These are phyloP conservation scores for Pseudonaja textilis DNA, from an alignment of 2,113 vertebrate genomes.

Conservation along the genomic window DNA sequence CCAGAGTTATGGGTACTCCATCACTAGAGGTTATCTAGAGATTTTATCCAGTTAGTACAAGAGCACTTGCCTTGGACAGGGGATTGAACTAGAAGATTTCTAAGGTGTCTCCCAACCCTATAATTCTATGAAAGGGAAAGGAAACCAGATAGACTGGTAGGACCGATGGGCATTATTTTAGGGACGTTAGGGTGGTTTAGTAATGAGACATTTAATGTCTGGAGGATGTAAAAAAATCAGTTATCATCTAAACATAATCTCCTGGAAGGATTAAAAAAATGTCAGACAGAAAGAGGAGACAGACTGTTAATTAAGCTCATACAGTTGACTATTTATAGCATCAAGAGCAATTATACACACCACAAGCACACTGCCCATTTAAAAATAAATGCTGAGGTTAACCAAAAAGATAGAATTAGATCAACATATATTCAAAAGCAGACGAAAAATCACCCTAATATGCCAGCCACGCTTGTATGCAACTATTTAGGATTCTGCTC, in stretches of 20 bases:
- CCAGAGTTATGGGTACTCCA: neutral
- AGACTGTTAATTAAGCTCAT: slow-evolving; percentile 24
- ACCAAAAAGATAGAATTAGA: slow-evolving; percentile 43
- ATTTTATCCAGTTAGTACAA: neutral
- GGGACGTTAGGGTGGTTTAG: neutral
- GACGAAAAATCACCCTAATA: slow-evolving; percentile 1
- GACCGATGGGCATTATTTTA: neutral
- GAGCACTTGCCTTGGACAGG: neutral
- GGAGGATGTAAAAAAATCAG: neutral
- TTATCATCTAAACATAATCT: neutral
- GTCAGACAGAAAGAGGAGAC: slow-evolving; percentile 36
- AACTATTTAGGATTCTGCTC: neutral
- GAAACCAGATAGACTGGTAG: neutral
- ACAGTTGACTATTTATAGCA: slow-evolving; percentile 47
- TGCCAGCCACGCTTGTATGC: neutral
- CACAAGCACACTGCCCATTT: slow-evolving; percentile 19
- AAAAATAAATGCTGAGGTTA: slow-evolving; percentile 50
- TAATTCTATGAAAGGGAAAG: neutral
- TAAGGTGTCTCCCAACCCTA: neutral
- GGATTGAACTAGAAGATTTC: neutral
- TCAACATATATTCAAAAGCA: slow-evolving; percentile 9
- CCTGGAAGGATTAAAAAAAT: neutral
- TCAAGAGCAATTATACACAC: slow-evolving; percentile 18
- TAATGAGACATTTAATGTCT: neutral
- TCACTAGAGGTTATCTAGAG: neutral